Conservation (phyloP, 2,113 vertebrate species). For the Atrichornis clamosus region DNA sequence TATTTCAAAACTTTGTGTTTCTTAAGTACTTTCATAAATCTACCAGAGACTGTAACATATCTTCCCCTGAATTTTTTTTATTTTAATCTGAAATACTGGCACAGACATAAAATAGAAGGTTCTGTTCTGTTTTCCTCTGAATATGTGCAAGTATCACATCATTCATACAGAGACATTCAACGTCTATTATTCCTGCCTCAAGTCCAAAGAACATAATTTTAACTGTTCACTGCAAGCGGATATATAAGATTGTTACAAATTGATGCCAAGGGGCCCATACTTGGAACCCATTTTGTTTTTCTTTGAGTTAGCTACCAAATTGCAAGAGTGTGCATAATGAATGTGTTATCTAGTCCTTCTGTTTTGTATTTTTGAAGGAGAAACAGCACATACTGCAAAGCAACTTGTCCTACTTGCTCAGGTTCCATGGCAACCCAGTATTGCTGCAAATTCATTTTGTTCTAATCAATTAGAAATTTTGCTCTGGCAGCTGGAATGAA, state of each 20-base stretch:
- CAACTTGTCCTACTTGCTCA: slow-evolving; percentile 47
- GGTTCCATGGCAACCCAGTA: slow-evolving; percentile 56
- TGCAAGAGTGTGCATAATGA: slow-evolving; percentile 53
- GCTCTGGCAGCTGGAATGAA: slow-evolving; percentile 52
- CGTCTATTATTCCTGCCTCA: slow-evolving; percentile 11
- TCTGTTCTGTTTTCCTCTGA: slow-evolving; percentile 3
- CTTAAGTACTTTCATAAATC: slow-evolving; percentile 20
- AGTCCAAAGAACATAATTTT: slow-evolving; percentile 53
- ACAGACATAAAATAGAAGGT: slow-evolving; percentile 16
- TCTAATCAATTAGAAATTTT: slow-evolving; percentile 57
- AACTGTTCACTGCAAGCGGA: slow-evolving; percentile 16
- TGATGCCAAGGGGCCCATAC: slow-evolving; percentile 52
- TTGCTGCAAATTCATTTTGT: slow-evolving; percentile 17
- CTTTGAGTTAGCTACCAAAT: slow-evolving; percentile 47
- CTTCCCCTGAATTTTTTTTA: neutral
- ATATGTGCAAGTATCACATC: neutral
- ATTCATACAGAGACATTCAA: neutral
- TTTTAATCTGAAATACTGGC: slow-evolving; percentile 30
- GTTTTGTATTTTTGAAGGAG: slow-evolving; percentile 56
- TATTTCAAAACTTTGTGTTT: slow-evolving; percentile 40
- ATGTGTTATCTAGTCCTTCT: slow-evolving; percentile 65
- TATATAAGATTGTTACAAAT: slow-evolving; percentile 38
- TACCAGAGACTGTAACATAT: neutral
- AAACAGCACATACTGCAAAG: slow-evolving; percentile 40
- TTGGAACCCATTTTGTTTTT: slow-evolving; percentile 47